Percentiles rank a stretch among this genome's conserved stretches.
These are phyloP conservation scores for Chrysolina americana DNA, from an alignment of 2,888 invertebrate species.

Conservation along the genomic window DNA sequence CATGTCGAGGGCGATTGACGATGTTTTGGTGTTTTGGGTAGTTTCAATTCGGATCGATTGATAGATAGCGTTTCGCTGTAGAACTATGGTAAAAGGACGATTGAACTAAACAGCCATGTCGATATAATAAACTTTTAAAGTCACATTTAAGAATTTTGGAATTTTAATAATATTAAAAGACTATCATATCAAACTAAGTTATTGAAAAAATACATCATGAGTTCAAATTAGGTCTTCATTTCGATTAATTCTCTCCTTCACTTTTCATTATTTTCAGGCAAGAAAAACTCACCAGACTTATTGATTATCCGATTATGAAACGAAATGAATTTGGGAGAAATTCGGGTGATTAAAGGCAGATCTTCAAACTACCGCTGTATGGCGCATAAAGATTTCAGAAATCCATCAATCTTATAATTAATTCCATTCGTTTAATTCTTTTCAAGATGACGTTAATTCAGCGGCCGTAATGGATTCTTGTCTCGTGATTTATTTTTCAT, in stretches of 20 bases:
- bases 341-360: slow-evolving; percentile 57
- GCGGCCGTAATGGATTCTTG: slow-evolving; percentile 67
- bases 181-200: no score
- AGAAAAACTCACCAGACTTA: slow-evolving; percentile 30
- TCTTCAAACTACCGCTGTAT: slow-evolving; percentile 58
- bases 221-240: no score
- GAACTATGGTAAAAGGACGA: no score
- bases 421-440: slow-evolving; percentile 71
- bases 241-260: not conserved
- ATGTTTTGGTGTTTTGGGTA: no score
- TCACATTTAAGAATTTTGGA: no score
- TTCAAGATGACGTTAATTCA: slow-evolving; percentile 71
- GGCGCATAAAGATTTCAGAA: slow-evolving; percentile 62
- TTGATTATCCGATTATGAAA: slow-evolving; percentile 50
- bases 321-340: slow-evolving; percentile 45
- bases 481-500: slow-evolving; percentile 66
- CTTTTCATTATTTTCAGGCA: not conserved
- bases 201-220: no score
- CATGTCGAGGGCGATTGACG: no score
- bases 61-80: no score
- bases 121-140: no score
- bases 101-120: no score
- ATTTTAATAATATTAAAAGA: no score
- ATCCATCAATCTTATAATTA: slow-evolving; percentile 72
- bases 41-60: no score